A percentile compares a stretch with the other conserved stretches of the same genome.
These are phyloP conservation scores for Actinernus sp. DNA, from an alignment of 92 coral and sea anemone genomes.

Conservation along the genomic window DNA sequence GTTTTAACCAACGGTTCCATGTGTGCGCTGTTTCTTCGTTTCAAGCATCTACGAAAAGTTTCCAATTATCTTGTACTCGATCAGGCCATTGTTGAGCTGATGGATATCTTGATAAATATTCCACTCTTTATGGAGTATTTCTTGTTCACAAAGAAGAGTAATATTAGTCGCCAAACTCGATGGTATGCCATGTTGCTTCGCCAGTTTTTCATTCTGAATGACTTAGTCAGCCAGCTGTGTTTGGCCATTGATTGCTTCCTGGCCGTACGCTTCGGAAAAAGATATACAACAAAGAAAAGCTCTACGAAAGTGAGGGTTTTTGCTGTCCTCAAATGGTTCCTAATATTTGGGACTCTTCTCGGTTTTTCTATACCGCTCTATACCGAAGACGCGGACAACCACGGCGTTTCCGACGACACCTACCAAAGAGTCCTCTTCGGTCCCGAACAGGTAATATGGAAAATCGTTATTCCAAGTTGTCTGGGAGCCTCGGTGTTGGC, in stretches of 20 bases:
- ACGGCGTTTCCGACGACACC: slow-evolving; percentile 13
- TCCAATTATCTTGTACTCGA: slow-evolving; percentile 18
- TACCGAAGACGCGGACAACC: neutral
- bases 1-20: slow-evolving; percentile 16
- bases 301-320: neutral
- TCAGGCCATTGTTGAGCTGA: slow-evolving; percentile 25
- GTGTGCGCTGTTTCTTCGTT: slow-evolving; percentile 17
- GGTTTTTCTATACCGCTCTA: slow-evolving; percentile 13
- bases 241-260: slow-evolving; percentile 19
- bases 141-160: slow-evolving; percentile 19
- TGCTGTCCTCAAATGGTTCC: slow-evolving; percentile 8
- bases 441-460: slow-evolving; percentile 34
- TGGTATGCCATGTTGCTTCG: slow-evolving; percentile 41
- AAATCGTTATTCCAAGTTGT: slow-evolving; percentile 19
- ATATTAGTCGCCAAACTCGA: slow-evolving; percentile 21
- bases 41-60: slow-evolving; percentile 18
- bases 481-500: neutral
- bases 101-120: slow-evolving; percentile 18
- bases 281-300: slow-evolving; percentile 4
- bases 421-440: slow-evolving; percentile 37
- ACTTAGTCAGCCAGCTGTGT: slow-evolving; percentile 13
- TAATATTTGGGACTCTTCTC: slow-evolving; percentile 1
- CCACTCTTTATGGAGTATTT: slow-evolving; percentile 38
- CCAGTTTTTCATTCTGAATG: slow-evolving; percentile 30
- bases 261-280: slow-evolving; percentile 3